Evolutionary conservation across 2,797 vertebrate species (phyloP).

Genomic region (Pterois miles): DNA sequence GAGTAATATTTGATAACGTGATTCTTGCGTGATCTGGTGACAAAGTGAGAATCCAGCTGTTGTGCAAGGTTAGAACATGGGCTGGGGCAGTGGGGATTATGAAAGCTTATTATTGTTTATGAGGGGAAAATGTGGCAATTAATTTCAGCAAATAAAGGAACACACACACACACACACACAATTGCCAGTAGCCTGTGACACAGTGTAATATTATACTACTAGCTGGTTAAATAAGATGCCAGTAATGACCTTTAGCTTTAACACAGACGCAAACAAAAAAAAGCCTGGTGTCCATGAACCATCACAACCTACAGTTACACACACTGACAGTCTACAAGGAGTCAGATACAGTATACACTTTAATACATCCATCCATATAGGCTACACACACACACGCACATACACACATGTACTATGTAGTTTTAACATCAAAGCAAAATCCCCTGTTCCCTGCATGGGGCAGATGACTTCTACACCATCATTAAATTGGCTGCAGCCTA

Average conservation of each 20-base stretch:
- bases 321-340: neutral
- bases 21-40: too few relatives aligned
- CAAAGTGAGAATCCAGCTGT: too few relatives aligned
- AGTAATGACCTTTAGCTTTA: neutral
- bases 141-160: neutral
- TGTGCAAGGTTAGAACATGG: neutral
- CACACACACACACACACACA: slow-evolving; percentile 11
- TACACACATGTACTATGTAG: neutral
- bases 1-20: too few relatives aligned
- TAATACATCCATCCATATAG: too few relatives aligned
- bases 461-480: neutral
- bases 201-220: slow-evolving; percentile 22
- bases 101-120: slow-evolving; percentile 37
- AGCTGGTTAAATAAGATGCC: slow-evolving; percentile 5
- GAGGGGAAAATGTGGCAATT: slow-evolving; percentile 12
- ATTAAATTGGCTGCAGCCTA: slow-evolving; percentile 2
- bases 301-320: neutral
- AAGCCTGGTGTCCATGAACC: neutral
- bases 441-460: too few relatives aligned
- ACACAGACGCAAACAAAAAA: neutral
- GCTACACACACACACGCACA: too few relatives aligned
- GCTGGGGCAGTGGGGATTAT: slow-evolving; percentile 12
- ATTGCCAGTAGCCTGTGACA: slow-evolving; percentile 4
- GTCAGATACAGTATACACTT: too few relatives aligned
- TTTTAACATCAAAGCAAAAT: neutral